Evolutionary conservation across 1,140 invertebrate genomes (phyloP), one percentile per base, ranked within the genome.

Genomic region (Dreissena polymorpha): DNA sequence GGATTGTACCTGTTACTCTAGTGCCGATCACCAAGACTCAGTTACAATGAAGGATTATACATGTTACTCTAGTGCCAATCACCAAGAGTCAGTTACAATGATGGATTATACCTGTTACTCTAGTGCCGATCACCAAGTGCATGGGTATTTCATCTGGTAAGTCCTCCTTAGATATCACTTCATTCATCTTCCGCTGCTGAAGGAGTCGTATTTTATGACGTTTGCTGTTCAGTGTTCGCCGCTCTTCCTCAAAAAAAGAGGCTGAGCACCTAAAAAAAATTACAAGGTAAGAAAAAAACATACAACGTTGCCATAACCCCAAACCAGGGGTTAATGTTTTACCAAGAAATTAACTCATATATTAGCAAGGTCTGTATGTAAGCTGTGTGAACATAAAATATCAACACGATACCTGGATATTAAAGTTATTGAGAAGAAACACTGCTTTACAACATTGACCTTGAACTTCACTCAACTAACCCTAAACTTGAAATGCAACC

Each of bases 161-260:
- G 94, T 99, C 98, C 94, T 97, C 97, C 88, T 95, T 95, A 27
- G 83, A 86, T 68, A 72, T 94, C 21, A 96, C 93, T 91, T 98
- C 97, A n/a, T 95, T 95, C 18, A 96, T 94, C 94, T 99, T 99
- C 75, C 98, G 94, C 89, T 99, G 98, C 91, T 99, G 99, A 67
- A 99, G 94, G 88, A 97, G 95, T 79, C 98, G 94, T 87, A 99
- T 99, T 90, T 99, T 97, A 88, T 96, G 96, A 64, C 98, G 94
- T 93, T 98, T 98, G 53, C 96, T 95, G 84, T 98, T 97, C 57
- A 99, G 93, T 86, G 98, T 97, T 85, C 95, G 94, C 68, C 98
- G 94, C 93, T 99, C 99, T 94, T 99, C 98, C 86, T 95, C 95
- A 93, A 99, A 99, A 92, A 99, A 99, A 3, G 97, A 96, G 88